phyloP scores from a whole-genome alignment of 2,888 invertebrate genomes.

The Scelioninae gen. 1 region DNA sequence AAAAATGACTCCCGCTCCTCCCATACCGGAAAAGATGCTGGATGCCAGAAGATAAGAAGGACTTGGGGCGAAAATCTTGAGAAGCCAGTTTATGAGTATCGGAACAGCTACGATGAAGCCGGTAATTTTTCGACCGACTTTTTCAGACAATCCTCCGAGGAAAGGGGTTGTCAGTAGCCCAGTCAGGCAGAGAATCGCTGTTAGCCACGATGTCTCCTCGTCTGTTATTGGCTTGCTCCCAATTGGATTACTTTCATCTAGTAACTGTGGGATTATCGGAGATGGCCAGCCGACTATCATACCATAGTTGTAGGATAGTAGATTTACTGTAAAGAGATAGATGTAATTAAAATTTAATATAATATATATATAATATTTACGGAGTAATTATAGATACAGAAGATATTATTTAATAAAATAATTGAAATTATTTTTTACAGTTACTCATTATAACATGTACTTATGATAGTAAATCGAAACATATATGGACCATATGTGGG shows the following conservation, averaged over 20 bases:
- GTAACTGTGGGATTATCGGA: slow-evolving; percentile 85
- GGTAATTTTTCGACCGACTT: slow-evolving; percentile 86
- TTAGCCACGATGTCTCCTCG: slow-evolving; percentile 85
- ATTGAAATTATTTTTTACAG: too few relatives aligned
- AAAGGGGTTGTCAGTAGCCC: slow-evolving; percentile 85
- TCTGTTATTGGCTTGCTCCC: slow-evolving; percentile 85
- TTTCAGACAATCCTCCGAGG: slow-evolving; percentile 85
- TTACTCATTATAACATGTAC: too few relatives aligned
- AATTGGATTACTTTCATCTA: slow-evolving; percentile 83
- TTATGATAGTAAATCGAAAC: too few relatives aligned
- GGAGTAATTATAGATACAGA: too few relatives aligned
- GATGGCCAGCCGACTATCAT: slow-evolving; percentile 86
- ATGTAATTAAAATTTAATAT: too few relatives aligned
- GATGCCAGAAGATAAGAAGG: slow-evolving; percentile 85
- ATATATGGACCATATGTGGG: too few relatives aligned
- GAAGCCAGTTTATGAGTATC: slow-evolving; percentile 86
- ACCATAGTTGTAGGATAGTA: slow-evolving; percentile 82
- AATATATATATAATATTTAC: too few relatives aligned
- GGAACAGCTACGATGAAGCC: slow-evolving; percentile 86
- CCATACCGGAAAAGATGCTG: slow-evolving; percentile 86
- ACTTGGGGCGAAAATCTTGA: slow-evolving; percentile 85
- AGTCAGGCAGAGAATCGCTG: slow-evolving; percentile 86
- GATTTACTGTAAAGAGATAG: slow-evolving; percentile 82
- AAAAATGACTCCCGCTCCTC: slow-evolving; percentile 86
- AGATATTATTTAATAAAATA: too few relatives aligned